These are phyloP conservation scores for Pseudopodoces humilis DNA, from an alignment of 2,113 vertebrate species.

Conservation along the genomic window DNA sequence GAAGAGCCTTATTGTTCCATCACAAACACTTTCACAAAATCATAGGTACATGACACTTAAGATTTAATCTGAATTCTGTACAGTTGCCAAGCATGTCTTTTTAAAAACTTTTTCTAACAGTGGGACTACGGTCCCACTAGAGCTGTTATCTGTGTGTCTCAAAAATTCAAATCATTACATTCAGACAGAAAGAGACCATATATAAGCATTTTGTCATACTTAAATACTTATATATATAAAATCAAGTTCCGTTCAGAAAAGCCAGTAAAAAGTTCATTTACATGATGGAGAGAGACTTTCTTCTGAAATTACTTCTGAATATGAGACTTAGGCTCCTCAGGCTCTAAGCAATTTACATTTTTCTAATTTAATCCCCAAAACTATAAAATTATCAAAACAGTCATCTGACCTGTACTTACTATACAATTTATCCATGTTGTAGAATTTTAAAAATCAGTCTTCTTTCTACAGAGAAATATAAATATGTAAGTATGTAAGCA, in stretches of 20 bases:
- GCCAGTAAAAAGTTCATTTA: neutral
- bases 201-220: neutral
- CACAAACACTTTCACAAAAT: neutral
- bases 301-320: neutral
- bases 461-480: neutral
- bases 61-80: neutral
- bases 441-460: neutral
- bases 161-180: neutral
- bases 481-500: neutral
- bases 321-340: neutral
- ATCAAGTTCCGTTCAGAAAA: neutral
- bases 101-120: neutral
- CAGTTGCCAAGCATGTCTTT: fast-evolving
- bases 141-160: neutral
- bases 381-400: neutral
- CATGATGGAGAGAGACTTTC: neutral
- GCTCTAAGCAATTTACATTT: neutral
- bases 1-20: neutral
- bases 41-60: neutral
- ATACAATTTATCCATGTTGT: neutral
- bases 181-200: neutral
- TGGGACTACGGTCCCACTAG: neutral
- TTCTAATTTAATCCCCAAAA: neutral
- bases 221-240: neutral
- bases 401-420: neutral